Conservation (phyloP, 2,113 vertebrate genomes). For the Rhineura floridana region DNA sequence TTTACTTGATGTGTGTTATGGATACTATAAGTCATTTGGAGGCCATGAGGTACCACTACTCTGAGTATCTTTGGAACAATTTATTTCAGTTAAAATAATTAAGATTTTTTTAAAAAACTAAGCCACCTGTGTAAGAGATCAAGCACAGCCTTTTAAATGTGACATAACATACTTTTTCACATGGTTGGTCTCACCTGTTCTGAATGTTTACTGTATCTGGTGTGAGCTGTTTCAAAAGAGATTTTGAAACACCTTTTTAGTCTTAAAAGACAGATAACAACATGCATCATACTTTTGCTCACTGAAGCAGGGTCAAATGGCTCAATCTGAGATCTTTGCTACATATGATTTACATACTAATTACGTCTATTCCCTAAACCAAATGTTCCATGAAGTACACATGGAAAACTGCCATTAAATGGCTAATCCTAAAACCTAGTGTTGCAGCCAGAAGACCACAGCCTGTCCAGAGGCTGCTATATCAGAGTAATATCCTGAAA, state of each 20-base stretch:
- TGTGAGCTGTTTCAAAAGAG: conserved; percentile 50
- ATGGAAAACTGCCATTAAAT: conserved; percentile 78
- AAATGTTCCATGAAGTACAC: conserved; percentile 82
- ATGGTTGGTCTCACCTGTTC: conserved; percentile 57
- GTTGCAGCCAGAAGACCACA: neutral
- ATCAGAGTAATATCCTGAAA: neutral
- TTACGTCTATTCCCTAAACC: conserved; percentile 88
- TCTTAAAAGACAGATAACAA: conserved; percentile 66
- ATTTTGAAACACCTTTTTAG: conserved; percentile 66
- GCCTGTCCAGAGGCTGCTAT: neutral
- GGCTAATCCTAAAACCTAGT: conserved; percentile 8
- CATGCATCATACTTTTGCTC: conserved; percentile 71
- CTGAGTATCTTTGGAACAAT: neutral
- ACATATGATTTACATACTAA: conserved; percentile 83
- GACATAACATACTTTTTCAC: conserved; percentile 60
- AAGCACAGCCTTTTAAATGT: conserved; percentile 53
- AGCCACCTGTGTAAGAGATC: conserved; percentile 50
- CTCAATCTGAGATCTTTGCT: conserved; percentile 80
- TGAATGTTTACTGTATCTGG: conserved; percentile 61
- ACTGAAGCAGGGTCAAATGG: conserved; percentile 67
- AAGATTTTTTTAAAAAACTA: conserved; percentile 46
- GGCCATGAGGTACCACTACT: too few species aligned
- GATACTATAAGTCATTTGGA: too few species aligned
- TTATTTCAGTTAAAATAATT: conserved; percentile 47
- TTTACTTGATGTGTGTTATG: too few species aligned